Evolutionary conservation across 1,140 invertebrate genomes (phyloP), one percentile per base, ranked within the genome.

Genomic region (Drosophila teissieri): DNA sequence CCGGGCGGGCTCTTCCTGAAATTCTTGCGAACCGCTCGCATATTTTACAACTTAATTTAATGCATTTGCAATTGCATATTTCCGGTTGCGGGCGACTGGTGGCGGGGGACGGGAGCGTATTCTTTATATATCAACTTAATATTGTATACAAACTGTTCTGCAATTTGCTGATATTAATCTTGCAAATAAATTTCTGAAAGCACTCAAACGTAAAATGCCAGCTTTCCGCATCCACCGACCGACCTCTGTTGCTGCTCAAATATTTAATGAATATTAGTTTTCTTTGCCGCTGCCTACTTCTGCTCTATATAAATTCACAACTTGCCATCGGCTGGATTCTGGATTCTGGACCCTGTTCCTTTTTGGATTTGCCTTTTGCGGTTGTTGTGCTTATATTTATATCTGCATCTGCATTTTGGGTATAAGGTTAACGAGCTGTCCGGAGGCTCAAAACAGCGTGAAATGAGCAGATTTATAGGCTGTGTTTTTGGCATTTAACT

Each of bases 191-290:
- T 88, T 80, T 70, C 64, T 78, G 4, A 73, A 78, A 54, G 84
- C 83, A 80, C 72, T 88, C 84, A 72, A 89, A 89, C 73, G 80
- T 83, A 24, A 83, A 88, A 88, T 80, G 63, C 75, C 65, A 44
- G 34, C 31, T 46, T 40, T 39, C 57, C 34, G 42, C 54, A 58
- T 27, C 51, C 19, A 45, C 61, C 55, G 40, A 45, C 61, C 55
- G 40, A 19, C 78, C 19, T 37, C 70, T 52, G 40, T 73, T 64
- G 60, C 52, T 78, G 36, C 55, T 53, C 72, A 88, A 88, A 83
- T 89, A 89, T 89, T 89, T 83, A 77, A 84, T 88, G 76, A 83
- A 80, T 89, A 89, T 88, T 86, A 78, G 74, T 88, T 86, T 74
- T 78, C 62, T 73, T 55, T 62, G 53, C 56, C 42, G 34, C 15